Conservation (phyloP, 2,113 vertebrate genomes). For the Gallinago undulata region DNA sequence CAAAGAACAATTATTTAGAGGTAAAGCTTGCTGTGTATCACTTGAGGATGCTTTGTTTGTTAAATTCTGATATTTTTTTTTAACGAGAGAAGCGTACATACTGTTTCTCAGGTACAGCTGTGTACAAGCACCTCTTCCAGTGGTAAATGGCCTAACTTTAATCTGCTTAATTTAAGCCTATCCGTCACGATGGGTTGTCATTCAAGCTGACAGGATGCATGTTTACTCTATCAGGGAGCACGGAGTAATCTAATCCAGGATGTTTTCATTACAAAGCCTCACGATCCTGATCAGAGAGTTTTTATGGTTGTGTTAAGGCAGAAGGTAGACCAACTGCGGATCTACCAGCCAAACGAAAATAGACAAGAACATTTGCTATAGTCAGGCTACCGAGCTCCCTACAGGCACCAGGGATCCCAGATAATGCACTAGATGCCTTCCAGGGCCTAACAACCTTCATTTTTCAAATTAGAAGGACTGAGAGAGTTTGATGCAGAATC, state of each 20-base stretch:
- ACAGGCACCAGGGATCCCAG: neutral
- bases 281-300: slow-evolving; percentile 17
- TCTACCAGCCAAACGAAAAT: slow-evolving; percentile 2
- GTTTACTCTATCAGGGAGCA: neutral
- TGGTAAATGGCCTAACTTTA: neutral
- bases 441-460: neutral
- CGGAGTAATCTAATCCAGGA: neutral
- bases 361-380: neutral
- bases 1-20: neutral
- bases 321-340: neutral
- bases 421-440: neutral
- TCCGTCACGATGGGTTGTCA: neutral
- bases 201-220: neutral
- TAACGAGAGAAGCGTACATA: neutral
- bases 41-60: neutral
- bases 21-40: neutral
- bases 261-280: slow-evolving; percentile 44
- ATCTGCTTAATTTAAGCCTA: neutral
- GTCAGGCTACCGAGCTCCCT: neutral
- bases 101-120: neutral
- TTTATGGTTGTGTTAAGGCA: neutral
- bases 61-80: neutral
- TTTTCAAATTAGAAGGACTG: neutral
- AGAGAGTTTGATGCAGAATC: neutral
- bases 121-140: neutral